phyloP scores from a whole-genome alignment of 1,140 invertebrate genomes.

The Chionoecetes opilio region DNA sequence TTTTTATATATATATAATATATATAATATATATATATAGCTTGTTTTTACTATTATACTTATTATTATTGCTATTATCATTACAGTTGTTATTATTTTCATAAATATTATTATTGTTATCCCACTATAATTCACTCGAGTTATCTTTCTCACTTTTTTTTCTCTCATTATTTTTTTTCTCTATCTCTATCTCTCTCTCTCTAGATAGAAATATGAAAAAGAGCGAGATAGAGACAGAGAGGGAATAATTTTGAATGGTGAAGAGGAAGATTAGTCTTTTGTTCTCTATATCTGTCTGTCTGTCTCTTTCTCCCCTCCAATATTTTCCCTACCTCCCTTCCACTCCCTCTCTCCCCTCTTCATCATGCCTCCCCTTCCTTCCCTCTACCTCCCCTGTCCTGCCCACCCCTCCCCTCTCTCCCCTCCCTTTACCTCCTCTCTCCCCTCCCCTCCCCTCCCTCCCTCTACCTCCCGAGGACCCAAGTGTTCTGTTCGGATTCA shows the following conservation, averaged over 20 bases:
- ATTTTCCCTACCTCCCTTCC: too few relatives aligned
- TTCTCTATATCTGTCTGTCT: too few relatives aligned
- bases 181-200: neutral
- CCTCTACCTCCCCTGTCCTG: too few relatives aligned
- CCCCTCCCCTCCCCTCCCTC: neutral
- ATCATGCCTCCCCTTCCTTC: too few relatives aligned
- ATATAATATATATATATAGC: neutral
- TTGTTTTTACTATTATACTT: neutral
- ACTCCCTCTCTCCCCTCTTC: too few relatives aligned
- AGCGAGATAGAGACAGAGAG: neutral
- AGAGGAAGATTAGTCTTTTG: neutral
- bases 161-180: neutral
- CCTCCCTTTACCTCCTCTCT: too few relatives aligned
- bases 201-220: neutral
- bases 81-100: neutral
- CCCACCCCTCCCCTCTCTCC: neutral
- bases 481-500: constrained; percentile 21
- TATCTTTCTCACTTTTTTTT: too few relatives aligned
- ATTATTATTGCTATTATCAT: neutral
- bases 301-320: too few relatives aligned
- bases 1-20: neutral
- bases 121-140: too few relatives aligned
- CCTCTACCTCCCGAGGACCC: neutral
- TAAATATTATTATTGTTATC: too few relatives aligned
- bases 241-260: neutral